Evolutionary conservation across 2,888 invertebrate genomes (phyloP), one percentile per base, ranked within the genome.

Genomic region (Thera obeliscata): DNA sequence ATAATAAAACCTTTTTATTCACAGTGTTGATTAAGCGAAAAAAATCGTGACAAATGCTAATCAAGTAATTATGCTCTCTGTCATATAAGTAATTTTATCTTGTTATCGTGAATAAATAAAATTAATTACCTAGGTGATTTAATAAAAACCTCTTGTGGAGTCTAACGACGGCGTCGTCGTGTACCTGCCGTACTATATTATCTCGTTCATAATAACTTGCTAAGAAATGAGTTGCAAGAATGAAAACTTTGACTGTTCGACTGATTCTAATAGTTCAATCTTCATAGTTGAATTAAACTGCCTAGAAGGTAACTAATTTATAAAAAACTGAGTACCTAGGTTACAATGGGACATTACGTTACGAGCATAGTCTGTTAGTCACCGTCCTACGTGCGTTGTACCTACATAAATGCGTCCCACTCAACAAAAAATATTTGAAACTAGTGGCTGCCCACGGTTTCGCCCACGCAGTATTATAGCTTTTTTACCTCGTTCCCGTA

Each of bases 91-190:
- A 41, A 50, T n/a, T 64, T 59, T 61, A 43, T 9, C 38, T 64
- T 49, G 48, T 7, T 12, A 56, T 56, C 3, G n/a, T 52, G 36
- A 64, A 75, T 83, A 81, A 83, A 83, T 83, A 83, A 64, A 75
- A 82, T 76, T 83, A 82, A 83, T 84, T 83, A 83, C 83, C 84
- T 76, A 81, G 83, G 83, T 81, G 84, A 84, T 82, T 63, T 69
- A 38, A 38, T 54, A 60, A 50, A 66, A 72, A 73, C 69, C 75
- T 66, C 67, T 74, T 71, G 65, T 33, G 38, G 33, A 43, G 52
- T 8, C 48, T 38, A 60, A 48, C 58, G 38, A 33, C 22, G 12
- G 9, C 22, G 57, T 52, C 54, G 35, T 5, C 63, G 43, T 57
- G 43, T 7, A 46, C 9, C 9, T 9, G 9, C 38, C 38, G 3